Evolutionary conservation across 2,888 invertebrate genomes (phyloP).

Genomic region (Mimachlamys varia): DNA sequence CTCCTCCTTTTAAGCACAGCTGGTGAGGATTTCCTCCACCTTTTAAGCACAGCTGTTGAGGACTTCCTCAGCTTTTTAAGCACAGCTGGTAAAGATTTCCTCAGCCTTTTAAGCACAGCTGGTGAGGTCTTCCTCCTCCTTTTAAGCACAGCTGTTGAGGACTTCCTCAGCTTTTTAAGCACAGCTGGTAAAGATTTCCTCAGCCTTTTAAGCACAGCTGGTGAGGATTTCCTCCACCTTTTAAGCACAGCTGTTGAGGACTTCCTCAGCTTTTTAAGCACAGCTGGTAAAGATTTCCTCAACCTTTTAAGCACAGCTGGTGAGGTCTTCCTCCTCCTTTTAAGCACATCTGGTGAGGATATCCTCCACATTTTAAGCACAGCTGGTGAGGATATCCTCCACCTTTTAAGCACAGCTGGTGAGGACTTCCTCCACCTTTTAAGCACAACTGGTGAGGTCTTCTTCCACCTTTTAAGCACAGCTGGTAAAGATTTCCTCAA

Average conservation of each 20-base stretch:
- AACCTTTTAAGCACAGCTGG: conserved; percentile 62
- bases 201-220: conserved; percentile 60
- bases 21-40: conserved; percentile 61
- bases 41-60: conserved; percentile 59
- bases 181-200: conserved; percentile 60
- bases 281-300: conserved; percentile 60
- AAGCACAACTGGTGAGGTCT: conserved; percentile 60
- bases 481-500: conserved; percentile 62
- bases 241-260: conserved; percentile 58
- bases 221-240: conserved; percentile 61
- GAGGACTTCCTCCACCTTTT: conserved; percentile 62
- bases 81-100: conserved; percentile 60
- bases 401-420: conserved; percentile 61
- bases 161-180: conserved; percentile 60
- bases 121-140: conserved; percentile 62
- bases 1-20: conserved; percentile 57
- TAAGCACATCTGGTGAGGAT: conserved; percentile 60
- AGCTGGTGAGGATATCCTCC: conserved; percentile 62
- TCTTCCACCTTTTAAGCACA: conserved; percentile 57
- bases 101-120: conserved; percentile 57
- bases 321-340: conserved; percentile 60
- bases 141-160: conserved; percentile 57
- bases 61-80: conserved; percentile 61
- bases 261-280: conserved; percentile 59
- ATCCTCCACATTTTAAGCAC: conserved; percentile 59